Evolutionary conservation across 2,113 vertebrate genomes (phyloP), one percentile per base, ranked within the genome.

Genomic region (Dendropsophus ebraccatus): DNA sequence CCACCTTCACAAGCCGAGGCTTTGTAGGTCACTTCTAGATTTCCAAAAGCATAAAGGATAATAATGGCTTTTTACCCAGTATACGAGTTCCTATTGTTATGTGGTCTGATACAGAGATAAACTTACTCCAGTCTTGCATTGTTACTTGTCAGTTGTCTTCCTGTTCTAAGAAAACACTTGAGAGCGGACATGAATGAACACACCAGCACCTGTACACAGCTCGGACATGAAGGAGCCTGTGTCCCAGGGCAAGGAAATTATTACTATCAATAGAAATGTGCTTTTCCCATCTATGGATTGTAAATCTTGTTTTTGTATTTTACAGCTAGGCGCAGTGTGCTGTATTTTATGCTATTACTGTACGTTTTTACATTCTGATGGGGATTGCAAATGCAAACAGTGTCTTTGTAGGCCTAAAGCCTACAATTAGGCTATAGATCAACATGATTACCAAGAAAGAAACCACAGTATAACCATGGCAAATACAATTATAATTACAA

Each of bases 21-120:
- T 56, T 54, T 83, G 3, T 52, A 83, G 47, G 81, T 50, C 62
- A 70, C 21, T 35, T 35, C 3, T 17, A 50, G n/a, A 37, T 73
- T 73, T 21, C 28, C 23, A 21, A 28, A 58, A n/a, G 50, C 37
- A 73, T 41, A 83, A 32, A n/a, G 50, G 54, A 73, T 41, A 83
- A 32, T 17, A 23, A 74, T 35, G 19, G 5, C 50, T 83, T 41
- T 73, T 69, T 14, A 37, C 14, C 30, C 58, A 72, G 23, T 9
- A 23, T 73, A 50, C 52, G 69, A 56, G 25, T n/a, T 75, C 37
- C 7, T 49, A 52, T 70, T 52, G 41, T 49, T 52, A 41, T 30
- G 19, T 74, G 54, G 54, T 62, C 45, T 84, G 23, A 19, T 60
- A 72, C 50, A 83, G 41, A 54, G 23, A 13, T 54, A 82, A 35